Evolutionary conservation across 2,888 invertebrate genomes (phyloP), one percentile per base, ranked within the genome.

Genomic region (Cephus rjabovi): DNA sequence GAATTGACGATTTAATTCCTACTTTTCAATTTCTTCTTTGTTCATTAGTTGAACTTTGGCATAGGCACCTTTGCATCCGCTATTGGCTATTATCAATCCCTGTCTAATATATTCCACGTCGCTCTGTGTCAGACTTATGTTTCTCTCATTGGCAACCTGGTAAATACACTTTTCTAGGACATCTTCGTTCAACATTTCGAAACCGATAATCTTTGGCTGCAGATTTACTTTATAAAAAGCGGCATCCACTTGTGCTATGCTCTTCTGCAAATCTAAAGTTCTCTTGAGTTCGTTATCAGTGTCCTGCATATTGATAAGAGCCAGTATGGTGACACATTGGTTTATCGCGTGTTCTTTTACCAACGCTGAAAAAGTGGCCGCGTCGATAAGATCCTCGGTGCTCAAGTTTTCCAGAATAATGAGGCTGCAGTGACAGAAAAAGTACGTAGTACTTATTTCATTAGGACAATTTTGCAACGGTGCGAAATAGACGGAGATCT

Each of bases 41-140:
- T 77, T 77, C n/a, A 84, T 73, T 34, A 88, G 77, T 71, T 86
- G 86, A 74, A 91, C 87, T 79, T 91, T 90, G 0, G 89, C 85
- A 34, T 88, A 85, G 34, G 89, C 90, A 69, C 90, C 88, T 75
- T 91, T 91, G 70, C 91, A 91, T 4, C 91, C 91, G 75, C 84
- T 87, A 31, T 86, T 83, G 3, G 83, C 76, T 4, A 12, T 35
- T 12, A 87, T n/a, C 30, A 91, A 83, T 76, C 82, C 81, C 11
- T 82, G 73, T 34, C 82, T 86, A 34, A 90, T 81, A 73, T 85
- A 77, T 6, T 82, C 71, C 11, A 89, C 75, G 69, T 89, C 82
- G 11, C 79, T 69, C 0, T 77, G 34, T 0, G 86, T 78, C n/a
- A 91, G 82, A 11, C 76, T 75, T 1, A 89, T 35, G 33, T 85